phyloP scores from a whole-genome alignment of 2,797 vertebrate genomes.

The Anisognathus igniventris region DNA sequence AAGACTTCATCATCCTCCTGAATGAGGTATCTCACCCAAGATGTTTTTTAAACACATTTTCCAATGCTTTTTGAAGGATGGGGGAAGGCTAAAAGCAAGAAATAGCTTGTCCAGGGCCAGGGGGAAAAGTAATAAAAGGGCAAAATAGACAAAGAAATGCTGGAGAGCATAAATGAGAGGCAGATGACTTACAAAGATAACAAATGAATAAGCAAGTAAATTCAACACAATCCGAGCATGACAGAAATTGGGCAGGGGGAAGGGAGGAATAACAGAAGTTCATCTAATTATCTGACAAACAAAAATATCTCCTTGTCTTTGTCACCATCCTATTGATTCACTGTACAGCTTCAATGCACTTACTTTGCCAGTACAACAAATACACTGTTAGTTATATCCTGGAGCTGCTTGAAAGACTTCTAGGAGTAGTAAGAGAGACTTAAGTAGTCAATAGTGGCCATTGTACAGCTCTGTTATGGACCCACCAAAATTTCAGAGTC shows the following conservation, averaged over 20 bases:
- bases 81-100: not conserved
- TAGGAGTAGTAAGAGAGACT: not conserved
- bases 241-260: not conserved
- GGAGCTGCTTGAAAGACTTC: not conserved
- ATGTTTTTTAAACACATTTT: not conserved
- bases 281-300: not conserved
- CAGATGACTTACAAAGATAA: not conserved
- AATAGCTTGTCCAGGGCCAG: not conserved
- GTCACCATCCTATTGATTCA: not conserved
- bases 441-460: not conserved
- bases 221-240: not conserved
- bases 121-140: not conserved
- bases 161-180: not conserved
- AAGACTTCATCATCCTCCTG: not conserved
- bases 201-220: not conserved
- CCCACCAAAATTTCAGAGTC: not conserved
- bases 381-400: not conserved
- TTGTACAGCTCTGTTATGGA: not conserved
- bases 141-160: not conserved
- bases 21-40: not conserved
- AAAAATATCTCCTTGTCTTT: not conserved
- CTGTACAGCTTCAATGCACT: not conserved
- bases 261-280: not conserved
- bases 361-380: not conserved
- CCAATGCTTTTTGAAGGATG: not conserved